Base-by-base conservation (phyloP, 92 coral and sea anemone genomes). In the Nematostella vectensis region DNA sequence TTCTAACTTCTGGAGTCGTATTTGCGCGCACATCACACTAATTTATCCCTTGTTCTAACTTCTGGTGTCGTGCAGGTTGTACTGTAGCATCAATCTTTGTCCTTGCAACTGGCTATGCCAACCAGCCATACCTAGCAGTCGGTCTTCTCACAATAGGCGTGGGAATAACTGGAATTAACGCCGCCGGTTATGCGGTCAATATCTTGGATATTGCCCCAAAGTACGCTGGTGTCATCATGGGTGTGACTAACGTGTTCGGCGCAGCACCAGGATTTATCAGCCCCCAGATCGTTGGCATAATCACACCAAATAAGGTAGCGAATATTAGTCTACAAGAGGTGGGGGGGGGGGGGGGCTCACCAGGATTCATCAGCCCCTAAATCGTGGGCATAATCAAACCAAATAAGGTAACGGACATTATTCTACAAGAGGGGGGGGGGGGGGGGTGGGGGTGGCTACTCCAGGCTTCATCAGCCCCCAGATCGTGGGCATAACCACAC, bases 401-500 rank as follows among this genome's bases (percentile, higher is more conserved):
- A 63, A 78, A 93, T 69, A 93, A 93, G 99, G 99, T 93, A 61
- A 63, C 45, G 2, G 15, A 31, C 19, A 1, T 3, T 18, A 11
- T n/a, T n/a, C n/a, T n/a, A n/a, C 1, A 8, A n/a, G n/a, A n/a
- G n/a, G n/a, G n/a, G n/a, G n/a, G n/a, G n/a, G n/a, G n/a, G n/a
- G n/a, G n/a, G n/a, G n/a, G n/a, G n/a, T n/a, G n/a, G n/a, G n/a
- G n/a, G n/a, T n/a, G n/a, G 89, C 99, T 40, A 75, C 95, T 4
- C 99, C 99, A 13, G 99, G 99, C 16, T 93, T 93, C 49, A 75
- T 93, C 54, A 93, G 99, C 71, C 99, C 99, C 9, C 99, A 93
- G 61, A 77, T 93, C 27, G 99, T 93, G 25, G 99, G 99, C n/a
- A 71, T 87, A 23, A 26, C 87, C 42, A 93, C 99, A 17, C 93